Base-by-base conservation (phyloP, 2,113 vertebrate species). In the Rhinoptilus africanus region DNA sequence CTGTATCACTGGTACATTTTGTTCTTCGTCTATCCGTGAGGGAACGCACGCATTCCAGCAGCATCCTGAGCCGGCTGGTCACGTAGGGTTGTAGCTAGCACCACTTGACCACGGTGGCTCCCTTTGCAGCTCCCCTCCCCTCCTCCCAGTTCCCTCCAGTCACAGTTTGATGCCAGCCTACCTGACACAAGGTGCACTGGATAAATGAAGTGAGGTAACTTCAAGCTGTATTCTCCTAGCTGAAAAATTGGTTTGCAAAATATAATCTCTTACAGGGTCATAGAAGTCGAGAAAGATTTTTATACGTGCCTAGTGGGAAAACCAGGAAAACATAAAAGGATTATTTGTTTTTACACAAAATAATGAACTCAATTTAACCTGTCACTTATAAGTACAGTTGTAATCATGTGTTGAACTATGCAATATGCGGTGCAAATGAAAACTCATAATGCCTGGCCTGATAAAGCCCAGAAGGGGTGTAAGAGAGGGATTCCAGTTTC, bases 41-140 rank as follows among this genome's bases (percentile, higher is more conserved):
- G 54, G 59, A 89, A 30, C 24, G 51, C 48, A 37, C 0, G 2
- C 28, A 16, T 75, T 84, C 57, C 67, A 74, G 62, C 39, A 90
- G 77, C 48, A 53, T 47, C 48, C 43, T 14, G 30, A 74, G 67
- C 35, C 1, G 19, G 21, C 39, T 71, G 73, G 13, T 75, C 39
- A 50, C 3, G 0, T 15, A 66, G 23, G 24, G n/a, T 4, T 69
- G 54, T 41, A 53, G 37, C n/a, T 34, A 75, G 14, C 62, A 81
- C 20, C 28, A 8, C 27, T 54, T 1, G 0, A 24, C 37, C 17
- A 18, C 0, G 1, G 14, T 1, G 0, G 9, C 18, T 60, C 37
- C n/a, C 12, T 45, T 37, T 27, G 35, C 27, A 37, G 23, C 27
- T 89, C 30, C 23, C 13, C 32, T 73, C 10, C 8, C 8, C 34